Evolutionary conservation across 2,888 invertebrate genomes (phyloP), one percentile per base, ranked within the genome.

Genomic region (Drosophila formosana): DNA sequence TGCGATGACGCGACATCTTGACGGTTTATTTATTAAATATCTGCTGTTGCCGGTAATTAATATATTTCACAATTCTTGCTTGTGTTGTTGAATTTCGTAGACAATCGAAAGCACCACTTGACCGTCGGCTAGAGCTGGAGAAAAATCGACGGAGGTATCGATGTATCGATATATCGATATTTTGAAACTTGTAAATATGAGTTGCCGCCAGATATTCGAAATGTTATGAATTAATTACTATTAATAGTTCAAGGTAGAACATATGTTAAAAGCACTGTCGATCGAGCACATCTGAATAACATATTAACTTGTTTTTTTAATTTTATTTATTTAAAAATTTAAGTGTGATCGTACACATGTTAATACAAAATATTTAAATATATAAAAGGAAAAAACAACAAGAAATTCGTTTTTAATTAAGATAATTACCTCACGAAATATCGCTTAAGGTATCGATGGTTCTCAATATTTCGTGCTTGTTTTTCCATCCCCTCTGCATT

Each of bases 1-100:
- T 96, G 75, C 98, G 94, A 91, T 98, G 98, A 53, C 98, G 95
- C 74, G 98, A 96, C 98, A 98, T 98, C 85, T 91, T 93, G 53
- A 0, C 46, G 13, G 32, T n/a, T 46, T 69, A 69, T 37, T 55
- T 47, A 37, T 9, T 39, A 7, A 72, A 45, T 55, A 46, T 41
- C n/a, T 37, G 9, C 25, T 5, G 9, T n/a, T 25, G 26, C 2
- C 23, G 43, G 23, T 37, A 11, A 5, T n/a, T n/a, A n/a, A 55
- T 57, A 57, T 66, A 66, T 80, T 84, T 78, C 85, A 75, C 86
- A 89, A 89, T 71, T 71, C 61, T 60, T 61, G 39, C 11, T 58
- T 45, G 11, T 45, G 9, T 32, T 41, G 7, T 28, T 51, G 23
- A 73, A 73, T 68, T 76, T 66, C 67, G 18, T n/a, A 18, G 62